These are phyloP conservation scores for Paratrypauchen microcephalus DNA, from an alignment of 2,797 vertebrate genomes.

Conservation along the genomic window DNA sequence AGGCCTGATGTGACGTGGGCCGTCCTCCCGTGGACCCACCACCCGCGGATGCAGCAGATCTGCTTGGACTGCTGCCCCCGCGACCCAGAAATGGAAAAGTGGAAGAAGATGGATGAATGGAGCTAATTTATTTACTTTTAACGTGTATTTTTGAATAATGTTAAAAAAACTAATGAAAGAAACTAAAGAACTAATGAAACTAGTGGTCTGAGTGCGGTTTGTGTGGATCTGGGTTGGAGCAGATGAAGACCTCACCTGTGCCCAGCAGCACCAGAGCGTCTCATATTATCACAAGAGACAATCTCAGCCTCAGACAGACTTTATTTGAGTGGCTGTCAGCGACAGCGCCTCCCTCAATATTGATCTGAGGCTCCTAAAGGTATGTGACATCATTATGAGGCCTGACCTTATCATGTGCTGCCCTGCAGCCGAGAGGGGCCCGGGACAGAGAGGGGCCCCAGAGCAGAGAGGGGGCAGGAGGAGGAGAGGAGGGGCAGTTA, in stretches of 20 bases:
- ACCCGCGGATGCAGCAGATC: too few species aligned
- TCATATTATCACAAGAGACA: constrained; percentile 75
- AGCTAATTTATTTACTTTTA: too few species aligned
- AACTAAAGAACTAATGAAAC: constrained; percentile 2
- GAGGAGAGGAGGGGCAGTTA: constrained; percentile 66
- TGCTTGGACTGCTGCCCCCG: too few species aligned
- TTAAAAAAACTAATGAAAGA: too few species aligned
- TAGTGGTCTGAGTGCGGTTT: background rate
- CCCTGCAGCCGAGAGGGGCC: constrained; percentile 71
- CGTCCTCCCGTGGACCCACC: too few species aligned
- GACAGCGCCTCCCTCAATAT: constrained; percentile 69
- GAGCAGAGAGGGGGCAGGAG: constrained; percentile 56
- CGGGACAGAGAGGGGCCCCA: constrained; percentile 51
- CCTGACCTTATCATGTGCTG: constrained; percentile 79
- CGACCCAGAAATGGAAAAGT: too few species aligned
- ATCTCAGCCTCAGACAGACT: constrained; percentile 58
- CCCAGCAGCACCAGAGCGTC: constrained; percentile 66
- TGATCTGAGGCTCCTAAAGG: constrained; percentile 80
- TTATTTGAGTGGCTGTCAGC: constrained; percentile 76
- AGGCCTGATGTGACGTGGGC: too few species aligned
- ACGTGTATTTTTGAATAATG: too few species aligned
- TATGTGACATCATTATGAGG: constrained; percentile 83
- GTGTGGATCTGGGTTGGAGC: constrained; percentile 17
- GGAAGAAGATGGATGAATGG: too few species aligned
- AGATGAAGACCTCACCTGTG: constrained; percentile 49